Evolutionary conservation across 2,888 invertebrate species (phyloP), one percentile per base, ranked within the genome.

Genomic region (Cephus pulcher): DNA sequence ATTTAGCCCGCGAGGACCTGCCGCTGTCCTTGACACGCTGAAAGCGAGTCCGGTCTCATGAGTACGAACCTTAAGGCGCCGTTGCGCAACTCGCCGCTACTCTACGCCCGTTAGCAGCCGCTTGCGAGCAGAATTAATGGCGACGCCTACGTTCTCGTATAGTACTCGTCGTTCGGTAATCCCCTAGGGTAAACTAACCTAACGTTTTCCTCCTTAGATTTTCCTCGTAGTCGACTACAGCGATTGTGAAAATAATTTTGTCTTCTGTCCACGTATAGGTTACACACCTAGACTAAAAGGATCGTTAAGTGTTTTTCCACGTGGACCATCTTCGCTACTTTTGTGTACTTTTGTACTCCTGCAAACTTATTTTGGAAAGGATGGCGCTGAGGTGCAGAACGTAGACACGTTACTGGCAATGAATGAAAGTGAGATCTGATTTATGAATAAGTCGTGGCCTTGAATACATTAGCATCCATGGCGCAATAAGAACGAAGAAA

Each of bases 11-110:
- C 82, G 84, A 85, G 85, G 87, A 85, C 81, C 85, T 83, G 82
- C 76, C 73, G 86, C 80, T 88, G 89, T 89, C 89, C 89, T 89
- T 89, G 89, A 89, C 89, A 89, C 84, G 88, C 84, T 89, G 87
- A 88, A 88, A 89, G 88, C 84, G 85, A 88, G 82, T 85, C 85
- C 85, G 84, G 84, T 84, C 84, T 78, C 75, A 70, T 75, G 78
- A 71, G 84, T 81, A 84, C 82, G 86, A 83, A 86, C 85, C 86
- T 85, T 86, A 81, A 77, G 79, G 78, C 77, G n/a, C 34, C 71
- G 71, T 71, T 71, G 71, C 71, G 71, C 71, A 71, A 71, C 34
- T 15, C 11, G 33, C 32, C 32, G 33, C 32, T 71, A 32, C 32
- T 71, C 33, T 56, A 56, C 56, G 56, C 56, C 56, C 56, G 56